These are phyloP conservation scores for Apodemia duryi DNA, from an alignment of 2,888 invertebrate genomes.

Conservation along the genomic window DNA sequence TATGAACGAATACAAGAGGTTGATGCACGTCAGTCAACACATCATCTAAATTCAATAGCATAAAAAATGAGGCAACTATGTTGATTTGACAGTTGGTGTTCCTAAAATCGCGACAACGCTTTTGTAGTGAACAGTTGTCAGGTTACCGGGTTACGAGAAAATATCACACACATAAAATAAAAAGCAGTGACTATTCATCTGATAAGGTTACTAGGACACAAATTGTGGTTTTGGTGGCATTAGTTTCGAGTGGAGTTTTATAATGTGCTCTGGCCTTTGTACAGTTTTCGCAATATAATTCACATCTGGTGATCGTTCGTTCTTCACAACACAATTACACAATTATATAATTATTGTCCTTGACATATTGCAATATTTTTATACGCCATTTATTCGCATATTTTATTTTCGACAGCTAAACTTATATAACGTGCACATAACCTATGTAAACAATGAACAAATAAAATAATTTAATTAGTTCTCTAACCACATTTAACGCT, in stretches of 20 bases:
- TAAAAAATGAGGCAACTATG: slow-evolving; percentile 59
- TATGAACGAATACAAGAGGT: background rate
- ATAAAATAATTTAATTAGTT: background rate
- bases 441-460: background rate
- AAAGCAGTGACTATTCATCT: slow-evolving; percentile 32
- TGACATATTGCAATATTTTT: slow-evolving; percentile 22
- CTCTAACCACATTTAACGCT: background rate
- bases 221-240: slow-evolving; percentile 22
- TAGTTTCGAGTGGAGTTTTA: background rate
- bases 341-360: slow-evolving; percentile 18
- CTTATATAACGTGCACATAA: background rate
- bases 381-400: slow-evolving; percentile 17
- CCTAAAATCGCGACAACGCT: slow-evolving; percentile 29
- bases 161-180: slow-evolving; percentile 39
- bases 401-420: slow-evolving; percentile 12
- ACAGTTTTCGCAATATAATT: slow-evolving; percentile 9
- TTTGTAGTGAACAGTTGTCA: slow-evolving; percentile 34
- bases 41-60: slow-evolving; percentile 24
- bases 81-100: slow-evolving; percentile 34
- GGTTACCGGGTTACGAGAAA: slow-evolving; percentile 59
- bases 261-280: slow-evolving; percentile 10
- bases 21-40: slow-evolving; percentile 1
- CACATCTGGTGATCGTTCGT: slow-evolving; percentile 11
- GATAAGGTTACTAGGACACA: slow-evolving; percentile 37
- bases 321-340: slow-evolving; percentile 14